Evolutionary conservation across 2,888 invertebrate genomes (phyloP).

Genomic region (Melanchra persicariae): DNA sequence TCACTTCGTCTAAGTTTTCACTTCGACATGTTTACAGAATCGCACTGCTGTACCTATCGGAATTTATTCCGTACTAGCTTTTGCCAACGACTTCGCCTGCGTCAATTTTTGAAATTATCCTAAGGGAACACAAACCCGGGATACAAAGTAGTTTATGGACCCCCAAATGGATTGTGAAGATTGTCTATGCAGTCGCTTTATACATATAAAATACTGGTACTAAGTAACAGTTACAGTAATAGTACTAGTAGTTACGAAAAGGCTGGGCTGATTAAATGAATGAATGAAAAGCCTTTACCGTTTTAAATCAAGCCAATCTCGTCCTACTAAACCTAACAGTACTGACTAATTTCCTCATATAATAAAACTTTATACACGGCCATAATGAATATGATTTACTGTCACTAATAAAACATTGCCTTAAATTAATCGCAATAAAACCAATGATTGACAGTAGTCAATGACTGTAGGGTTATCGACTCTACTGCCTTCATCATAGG

Average conservation of each 20-base stretch:
- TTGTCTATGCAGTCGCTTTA: too few species aligned
- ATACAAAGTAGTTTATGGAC: too few species aligned
- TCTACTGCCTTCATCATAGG: conserved; percentile 62
- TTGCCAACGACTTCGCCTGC: too few species aligned
- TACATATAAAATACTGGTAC: neutral
- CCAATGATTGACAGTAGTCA: conserved; percentile 54
- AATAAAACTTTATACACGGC: conserved; percentile 35
- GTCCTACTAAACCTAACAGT: conserved; percentile 11
- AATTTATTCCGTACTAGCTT: conserved; percentile 1
- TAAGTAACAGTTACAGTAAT: too few species aligned
- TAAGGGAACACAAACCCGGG: too few species aligned
- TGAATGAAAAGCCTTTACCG: neutral
- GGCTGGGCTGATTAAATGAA: neutral
- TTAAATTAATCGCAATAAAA: conserved; percentile 47
- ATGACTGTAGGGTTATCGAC: conserved; percentile 60
- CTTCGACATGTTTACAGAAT: too few species aligned
- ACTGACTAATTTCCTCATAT: conserved; percentile 19
- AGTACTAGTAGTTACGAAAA: neutral
- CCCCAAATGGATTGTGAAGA: neutral
- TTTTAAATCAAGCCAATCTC: neutral
- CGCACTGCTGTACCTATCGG: too few species aligned
- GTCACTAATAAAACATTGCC: conserved; percentile 39
- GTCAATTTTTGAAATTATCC: too few species aligned
- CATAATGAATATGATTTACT: conserved; percentile 36
- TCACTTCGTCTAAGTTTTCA: too few species aligned